Conservation (phyloP, 1,140 invertebrate species). For the Goniozus legneri region DNA sequence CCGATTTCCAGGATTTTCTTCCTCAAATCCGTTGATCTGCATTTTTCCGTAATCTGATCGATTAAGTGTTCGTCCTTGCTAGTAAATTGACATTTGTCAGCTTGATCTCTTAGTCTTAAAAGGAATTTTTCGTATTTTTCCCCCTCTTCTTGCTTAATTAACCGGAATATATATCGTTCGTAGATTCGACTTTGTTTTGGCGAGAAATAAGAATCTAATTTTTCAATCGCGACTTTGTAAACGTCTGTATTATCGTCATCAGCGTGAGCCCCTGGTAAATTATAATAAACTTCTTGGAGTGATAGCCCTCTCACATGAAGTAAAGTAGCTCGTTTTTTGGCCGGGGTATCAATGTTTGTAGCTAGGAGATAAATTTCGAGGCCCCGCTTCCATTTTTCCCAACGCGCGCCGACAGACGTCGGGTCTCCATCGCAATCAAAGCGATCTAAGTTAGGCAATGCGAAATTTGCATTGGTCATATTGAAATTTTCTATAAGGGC, state of each 20-base stretch:
- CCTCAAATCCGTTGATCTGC: neutral
- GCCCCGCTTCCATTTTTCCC: constrained; percentile 33
- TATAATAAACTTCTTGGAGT: constrained; percentile 34
- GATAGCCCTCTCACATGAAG: constrained; percentile 27
- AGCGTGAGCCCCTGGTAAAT: constrained; percentile 26
- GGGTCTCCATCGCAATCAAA: constrained; percentile 32
- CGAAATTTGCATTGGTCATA: too few relatives aligned
- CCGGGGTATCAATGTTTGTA: constrained; percentile 15
- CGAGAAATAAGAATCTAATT: constrained; percentile 18
- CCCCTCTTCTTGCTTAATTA: constrained; percentile 17
- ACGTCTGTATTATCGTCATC: constrained; percentile 1
- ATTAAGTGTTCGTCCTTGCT: neutral
- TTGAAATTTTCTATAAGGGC: too few relatives aligned
- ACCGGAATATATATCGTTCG: constrained; percentile 19
- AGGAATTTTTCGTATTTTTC: constrained; percentile 25
- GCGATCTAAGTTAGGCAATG: too few relatives aligned
- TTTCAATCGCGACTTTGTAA: constrained; percentile 11
- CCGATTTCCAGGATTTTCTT: neutral
- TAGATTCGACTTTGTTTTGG: constrained; percentile 21
- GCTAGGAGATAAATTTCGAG: constrained; percentile 30
- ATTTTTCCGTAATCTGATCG: neutral
- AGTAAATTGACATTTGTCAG: constrained; percentile 16
- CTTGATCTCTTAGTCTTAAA: constrained; percentile 17
- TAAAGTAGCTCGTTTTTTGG: constrained; percentile 28
- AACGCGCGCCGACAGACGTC: constrained; percentile 24